Conservation (phyloP, 1,140 invertebrate genomes). For the Drosophila insularis region DNA sequence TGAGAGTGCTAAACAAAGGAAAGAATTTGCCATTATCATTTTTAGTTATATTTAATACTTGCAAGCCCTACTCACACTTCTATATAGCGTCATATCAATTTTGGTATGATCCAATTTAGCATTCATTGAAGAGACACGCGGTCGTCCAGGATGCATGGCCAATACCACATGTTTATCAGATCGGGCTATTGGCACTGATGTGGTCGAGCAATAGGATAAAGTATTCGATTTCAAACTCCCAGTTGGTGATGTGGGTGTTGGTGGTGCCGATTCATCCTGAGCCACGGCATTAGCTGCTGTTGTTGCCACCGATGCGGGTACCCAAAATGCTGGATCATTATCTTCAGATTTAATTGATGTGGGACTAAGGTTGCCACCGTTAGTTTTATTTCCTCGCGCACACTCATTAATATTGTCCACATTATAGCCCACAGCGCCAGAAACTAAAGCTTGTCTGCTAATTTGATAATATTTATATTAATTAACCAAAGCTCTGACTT, state of each 20-base stretch:
- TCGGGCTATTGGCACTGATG: conserved; percentile 82
- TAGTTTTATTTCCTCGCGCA: conserved; percentile 44
- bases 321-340: conserved; percentile 82
- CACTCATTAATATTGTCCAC: conserved; percentile 80
- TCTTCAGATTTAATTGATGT: conserved; percentile 77
- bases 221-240: conserved; percentile 80
- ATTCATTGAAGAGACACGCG: conserved; percentile 83
- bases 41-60: not conserved
- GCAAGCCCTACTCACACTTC: conserved; percentile 64
- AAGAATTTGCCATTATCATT: not conserved
- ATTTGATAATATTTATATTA: not conserved
- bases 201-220: conserved; percentile 71
- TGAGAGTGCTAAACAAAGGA: conserved; percentile 58
- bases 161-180: conserved; percentile 85
- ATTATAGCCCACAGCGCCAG: conserved; percentile 76
- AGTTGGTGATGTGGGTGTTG: conserved; percentile 82
- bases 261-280: conserved; percentile 83
- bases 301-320: conserved; percentile 77
- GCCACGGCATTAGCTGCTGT: conserved; percentile 49
- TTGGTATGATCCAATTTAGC: conserved; percentile 85
- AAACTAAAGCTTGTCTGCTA: conserved; percentile 83
- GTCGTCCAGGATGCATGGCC: conserved; percentile 81
- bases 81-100: conserved; percentile 84
- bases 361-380: conserved; percentile 78
- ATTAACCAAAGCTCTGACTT: not conserved